Percentiles rank a stretch among this genome's conserved stretches.
Evolutionary conservation across 2,113 vertebrate genomes (phyloP).

Genomic region (Phycodurus eques): DNA sequence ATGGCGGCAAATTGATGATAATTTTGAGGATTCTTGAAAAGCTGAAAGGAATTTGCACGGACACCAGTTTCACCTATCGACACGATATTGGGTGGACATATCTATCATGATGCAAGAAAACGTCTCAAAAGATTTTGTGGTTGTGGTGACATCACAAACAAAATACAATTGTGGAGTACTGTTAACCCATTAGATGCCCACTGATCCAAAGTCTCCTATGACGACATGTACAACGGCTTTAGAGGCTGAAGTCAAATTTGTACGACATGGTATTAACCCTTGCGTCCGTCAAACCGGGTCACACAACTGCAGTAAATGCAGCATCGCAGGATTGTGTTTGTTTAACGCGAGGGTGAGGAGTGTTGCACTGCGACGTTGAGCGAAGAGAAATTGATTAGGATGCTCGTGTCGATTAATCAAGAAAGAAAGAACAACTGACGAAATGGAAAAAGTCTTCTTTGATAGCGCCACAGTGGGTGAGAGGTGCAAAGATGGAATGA

Average conservation of each 20-base stretch:
- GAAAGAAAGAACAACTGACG: constrained; percentile 17
- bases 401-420: constrained; percentile 49
- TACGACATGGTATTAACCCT: background rate
- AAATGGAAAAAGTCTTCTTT: constrained; percentile 43
- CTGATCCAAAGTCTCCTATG: too few relatives aligned
- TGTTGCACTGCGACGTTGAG: constrained; percentile 6
- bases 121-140: too few relatives aligned
- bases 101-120: too few relatives aligned
- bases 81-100: too few relatives aligned
- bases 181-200: too few relatives aligned
- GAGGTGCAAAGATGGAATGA: constrained; percentile 48
- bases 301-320: background rate
- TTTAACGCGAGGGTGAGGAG: constrained; percentile 7
- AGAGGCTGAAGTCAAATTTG: background rate
- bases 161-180: too few relatives aligned
- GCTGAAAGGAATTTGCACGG: too few relatives aligned
- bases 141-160: too few relatives aligned
- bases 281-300: background rate
- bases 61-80: background rate
- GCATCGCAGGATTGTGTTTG: background rate
- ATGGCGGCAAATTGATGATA: too few relatives aligned
- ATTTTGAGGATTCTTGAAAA: background rate
- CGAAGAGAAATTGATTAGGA: constrained; percentile 38
- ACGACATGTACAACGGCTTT: background rate
- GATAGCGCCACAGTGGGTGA: constrained; percentile 46